phyloP scores from a whole-genome alignment of 2,888 invertebrate species.

The Drosophila prolongata region DNA sequence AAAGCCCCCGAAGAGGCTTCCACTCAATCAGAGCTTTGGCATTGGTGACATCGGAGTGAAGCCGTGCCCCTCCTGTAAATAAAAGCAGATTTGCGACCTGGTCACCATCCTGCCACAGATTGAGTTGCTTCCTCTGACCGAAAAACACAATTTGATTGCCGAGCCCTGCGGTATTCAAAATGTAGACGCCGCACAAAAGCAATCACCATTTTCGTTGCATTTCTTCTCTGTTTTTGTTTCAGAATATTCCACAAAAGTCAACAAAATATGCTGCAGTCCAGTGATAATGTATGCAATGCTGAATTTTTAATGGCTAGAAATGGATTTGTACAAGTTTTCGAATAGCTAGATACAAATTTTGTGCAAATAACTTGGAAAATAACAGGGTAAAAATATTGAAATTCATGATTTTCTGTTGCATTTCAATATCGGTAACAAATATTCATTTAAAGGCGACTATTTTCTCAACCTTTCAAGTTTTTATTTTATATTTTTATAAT shows the following conservation, averaged over 20 bases:
- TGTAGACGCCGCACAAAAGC: neutral
- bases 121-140: conserved; percentile 65
- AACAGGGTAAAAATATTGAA: neutral
- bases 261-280: conserved; percentile 11
- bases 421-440: too few species aligned
- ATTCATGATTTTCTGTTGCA: too few species aligned
- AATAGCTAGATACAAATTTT: neutral
- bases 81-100: conserved; percentile 28
- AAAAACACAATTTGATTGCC: conserved; percentile 40
- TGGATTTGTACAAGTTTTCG: neutral
- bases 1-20: conserved; percentile 25
- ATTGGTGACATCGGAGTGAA: conserved; percentile 25
- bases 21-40: conserved; percentile 38
- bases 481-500: too few species aligned
- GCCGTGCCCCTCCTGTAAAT: conserved; percentile 19
- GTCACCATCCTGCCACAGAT: conserved; percentile 57
- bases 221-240: conserved; percentile 21
- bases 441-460: too few species aligned
- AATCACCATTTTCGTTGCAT: conserved; percentile 35
- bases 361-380: neutral
- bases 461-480: too few species aligned
- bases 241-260: conserved; percentile 18
- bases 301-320: conserved; percentile 1
- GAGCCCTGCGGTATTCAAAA: conserved; percentile 8
- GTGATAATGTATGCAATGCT: conserved; percentile 10